Conservation (phyloP, 2,888 invertebrate species). For the Campaea margaritaria region DNA sequence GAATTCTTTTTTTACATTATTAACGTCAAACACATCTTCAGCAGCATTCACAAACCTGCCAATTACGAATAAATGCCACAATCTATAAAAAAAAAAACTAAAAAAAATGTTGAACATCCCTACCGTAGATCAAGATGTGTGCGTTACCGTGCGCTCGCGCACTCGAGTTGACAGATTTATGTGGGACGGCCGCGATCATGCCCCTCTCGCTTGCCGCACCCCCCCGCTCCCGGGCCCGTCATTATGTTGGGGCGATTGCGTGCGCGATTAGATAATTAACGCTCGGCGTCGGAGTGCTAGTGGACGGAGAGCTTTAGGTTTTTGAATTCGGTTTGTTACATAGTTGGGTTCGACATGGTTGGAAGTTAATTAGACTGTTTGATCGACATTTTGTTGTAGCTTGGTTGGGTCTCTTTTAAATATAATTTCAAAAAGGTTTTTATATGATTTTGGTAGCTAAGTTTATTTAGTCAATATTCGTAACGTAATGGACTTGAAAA, state of each 20-base stretch:
- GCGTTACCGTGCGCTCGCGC: constrained; percentile 74
- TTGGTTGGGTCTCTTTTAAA: no score
- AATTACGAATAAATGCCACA: constrained; percentile 41
- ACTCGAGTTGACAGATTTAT: constrained; percentile 77
- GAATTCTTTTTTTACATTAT: neutral
- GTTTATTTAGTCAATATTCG: no score
- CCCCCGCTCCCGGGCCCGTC: constrained; percentile 37
- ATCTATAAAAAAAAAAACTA: constrained; percentile 23
- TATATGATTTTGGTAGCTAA: no score
- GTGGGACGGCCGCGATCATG: constrained; percentile 65
- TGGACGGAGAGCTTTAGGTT: constrained; percentile 39
- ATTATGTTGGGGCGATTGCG: constrained; percentile 62
- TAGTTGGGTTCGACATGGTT: constrained; percentile 9
- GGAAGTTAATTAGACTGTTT: constrained; percentile 44
- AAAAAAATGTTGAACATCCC: constrained; percentile 49
- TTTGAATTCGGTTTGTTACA: constrained; percentile 28
- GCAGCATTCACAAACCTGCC: constrained; percentile 35
- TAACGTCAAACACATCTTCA: constrained; percentile 8
- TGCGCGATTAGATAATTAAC: constrained; percentile 77
- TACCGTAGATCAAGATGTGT: constrained; percentile 76
- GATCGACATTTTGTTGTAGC: constrained; percentile 7
- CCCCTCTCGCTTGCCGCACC: constrained; percentile 27
- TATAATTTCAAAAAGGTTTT: neutral
- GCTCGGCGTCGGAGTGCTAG: constrained; percentile 38
- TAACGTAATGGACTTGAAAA: no score